These are phyloP conservation scores for Mythimna pallens DNA, from an alignment of 2,888 invertebrate genomes.

Conservation along the genomic window DNA sequence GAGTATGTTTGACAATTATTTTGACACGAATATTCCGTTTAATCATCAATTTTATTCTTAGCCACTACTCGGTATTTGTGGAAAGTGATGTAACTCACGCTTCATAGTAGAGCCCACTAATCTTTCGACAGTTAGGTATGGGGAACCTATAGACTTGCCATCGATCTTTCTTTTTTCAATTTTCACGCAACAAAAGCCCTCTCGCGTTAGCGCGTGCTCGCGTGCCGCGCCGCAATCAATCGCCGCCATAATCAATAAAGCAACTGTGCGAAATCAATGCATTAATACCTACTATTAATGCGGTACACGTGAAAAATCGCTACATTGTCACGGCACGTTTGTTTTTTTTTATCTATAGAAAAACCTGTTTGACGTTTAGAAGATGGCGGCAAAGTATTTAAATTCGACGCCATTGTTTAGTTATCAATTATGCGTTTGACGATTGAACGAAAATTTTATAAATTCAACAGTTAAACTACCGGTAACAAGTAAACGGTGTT, in stretches of 20 bases:
- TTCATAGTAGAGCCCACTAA: constrained; percentile 23
- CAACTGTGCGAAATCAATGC: constrained; percentile 87
- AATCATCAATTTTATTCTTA: constrained; percentile 43
- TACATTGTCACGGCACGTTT: constrained; percentile 68
- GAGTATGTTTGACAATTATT: constrained; percentile 46
- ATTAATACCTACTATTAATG: constrained; percentile 77
- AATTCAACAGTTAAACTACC: constrained; percentile 18
- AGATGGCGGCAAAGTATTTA: constrained; percentile 44
- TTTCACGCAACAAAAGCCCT: constrained; percentile 71
- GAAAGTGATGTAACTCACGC: constrained; percentile 30
- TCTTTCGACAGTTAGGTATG: constrained; percentile 33
- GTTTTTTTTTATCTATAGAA: constrained; percentile 58
- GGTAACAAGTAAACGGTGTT: constrained; percentile 8
- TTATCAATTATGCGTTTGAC: constrained; percentile 23
- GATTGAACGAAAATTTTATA: constrained; percentile 12
- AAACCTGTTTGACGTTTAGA: constrained; percentile 41
- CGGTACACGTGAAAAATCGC: constrained; percentile 74
- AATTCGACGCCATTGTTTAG: constrained; percentile 38
- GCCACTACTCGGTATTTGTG: constrained; percentile 19
- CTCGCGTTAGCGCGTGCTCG: constrained; percentile 72
- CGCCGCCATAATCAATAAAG: constrained; percentile 86
- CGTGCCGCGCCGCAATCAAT: constrained; percentile 84
- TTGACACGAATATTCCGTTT: constrained; percentile 47
- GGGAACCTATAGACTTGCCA: constrained; percentile 48
- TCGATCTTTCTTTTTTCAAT: constrained; percentile 67